Evolutionary conservation across 1,140 invertebrate species (phyloP).

Genomic region (Drosophila carrolli): DNA sequence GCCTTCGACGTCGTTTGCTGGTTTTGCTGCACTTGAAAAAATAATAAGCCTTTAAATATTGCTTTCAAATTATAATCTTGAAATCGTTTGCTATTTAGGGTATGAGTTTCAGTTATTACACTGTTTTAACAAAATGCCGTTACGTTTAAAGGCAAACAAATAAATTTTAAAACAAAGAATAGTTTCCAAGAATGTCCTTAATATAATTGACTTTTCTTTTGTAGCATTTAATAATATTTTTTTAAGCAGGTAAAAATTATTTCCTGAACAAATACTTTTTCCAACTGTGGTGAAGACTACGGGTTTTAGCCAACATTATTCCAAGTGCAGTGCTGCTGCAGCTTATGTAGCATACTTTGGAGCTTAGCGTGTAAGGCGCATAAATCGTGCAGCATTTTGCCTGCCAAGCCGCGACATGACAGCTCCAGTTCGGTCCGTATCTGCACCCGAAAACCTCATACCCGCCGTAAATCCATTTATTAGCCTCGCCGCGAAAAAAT

Average conservation of each 20-base stretch:
- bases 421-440: constrained; percentile 31
- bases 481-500: constrained; percentile 65
- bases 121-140: no score
- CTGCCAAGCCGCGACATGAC: constrained; percentile 50
- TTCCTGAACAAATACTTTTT: no score
- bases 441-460: constrained; percentile 9
- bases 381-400: constrained; percentile 66
- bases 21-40: constrained; percentile 27
- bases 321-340: constrained; percentile 41
- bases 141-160: no score
- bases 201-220: no score
- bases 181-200: no score
- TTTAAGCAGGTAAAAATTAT: no score
- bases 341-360: constrained; percentile 80
- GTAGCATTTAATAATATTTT: no score
- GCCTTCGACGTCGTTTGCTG: constrained; percentile 17
- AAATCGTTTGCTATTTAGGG: no score
- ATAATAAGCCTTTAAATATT: not conserved
- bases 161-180: no score
- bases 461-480: constrained; percentile 68
- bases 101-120: no score
- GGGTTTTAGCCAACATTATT: not conserved
- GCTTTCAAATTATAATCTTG: no score
- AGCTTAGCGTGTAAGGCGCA: constrained; percentile 78
- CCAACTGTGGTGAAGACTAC: no score